A percentile compares a stretch with the other conserved stretches of the same genome.
Conservation (phyloP, 2,113 vertebrate species). For the Empidonax traillii region DNA sequence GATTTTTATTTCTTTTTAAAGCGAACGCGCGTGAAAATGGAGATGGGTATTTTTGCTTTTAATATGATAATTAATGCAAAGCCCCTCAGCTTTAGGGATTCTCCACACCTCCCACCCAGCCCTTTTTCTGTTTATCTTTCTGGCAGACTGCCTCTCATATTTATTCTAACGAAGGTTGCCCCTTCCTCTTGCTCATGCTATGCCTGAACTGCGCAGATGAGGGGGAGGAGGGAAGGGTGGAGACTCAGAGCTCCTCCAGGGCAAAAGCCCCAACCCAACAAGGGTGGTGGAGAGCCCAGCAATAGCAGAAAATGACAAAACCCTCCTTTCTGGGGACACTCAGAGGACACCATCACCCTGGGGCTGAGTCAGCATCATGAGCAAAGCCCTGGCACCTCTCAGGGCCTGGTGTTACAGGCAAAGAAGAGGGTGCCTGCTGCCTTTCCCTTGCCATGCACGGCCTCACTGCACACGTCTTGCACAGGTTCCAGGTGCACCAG, state of each 20-base stretch:
- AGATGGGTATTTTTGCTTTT: neutral
- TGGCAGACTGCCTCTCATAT: conserved; percentile 2
- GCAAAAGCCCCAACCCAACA: neutral
- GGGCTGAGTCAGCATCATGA: neutral
- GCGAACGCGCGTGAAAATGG: neutral
- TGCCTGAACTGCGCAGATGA: neutral
- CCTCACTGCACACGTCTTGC: neutral
- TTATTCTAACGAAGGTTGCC: neutral
- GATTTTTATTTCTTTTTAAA: conserved; percentile 44
- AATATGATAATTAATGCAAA: conserved; percentile 54
- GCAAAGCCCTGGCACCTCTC: neutral
- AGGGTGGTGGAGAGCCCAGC: neutral
- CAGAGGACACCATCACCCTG: rapidly evolving
- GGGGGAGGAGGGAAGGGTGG: neutral
- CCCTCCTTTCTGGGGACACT: neutral
- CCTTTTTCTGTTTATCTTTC: neutral
- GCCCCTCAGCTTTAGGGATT: conserved; percentile 20
- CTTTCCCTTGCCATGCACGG: neutral
- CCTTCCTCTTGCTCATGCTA: neutral
- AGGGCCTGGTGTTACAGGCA: neutral
- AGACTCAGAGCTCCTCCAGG: neutral
- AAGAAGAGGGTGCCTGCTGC: neutral
- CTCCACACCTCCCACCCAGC: conserved; percentile 29
- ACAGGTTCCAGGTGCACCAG: neutral
- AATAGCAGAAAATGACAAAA: neutral